Percentiles rank a stretch among this genome's conserved stretches.
These are phyloP conservation scores for Porites lobata DNA, from an alignment of 92 coral and sea anemone species.

Conservation along the genomic window DNA sequence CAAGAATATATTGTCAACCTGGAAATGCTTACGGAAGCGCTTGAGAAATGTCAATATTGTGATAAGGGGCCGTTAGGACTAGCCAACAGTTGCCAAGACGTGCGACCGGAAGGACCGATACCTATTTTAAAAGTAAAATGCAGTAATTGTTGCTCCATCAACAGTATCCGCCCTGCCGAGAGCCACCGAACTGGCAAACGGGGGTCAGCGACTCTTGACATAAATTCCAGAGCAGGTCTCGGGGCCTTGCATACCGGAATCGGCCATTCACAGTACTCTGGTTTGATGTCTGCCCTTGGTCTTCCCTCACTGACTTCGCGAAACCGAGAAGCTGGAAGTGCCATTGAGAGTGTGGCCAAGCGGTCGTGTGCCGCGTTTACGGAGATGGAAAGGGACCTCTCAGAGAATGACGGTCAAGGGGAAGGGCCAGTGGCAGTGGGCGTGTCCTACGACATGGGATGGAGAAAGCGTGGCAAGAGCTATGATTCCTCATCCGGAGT, in stretches of 20 bases:
- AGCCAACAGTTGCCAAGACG: conserved; percentile 3
- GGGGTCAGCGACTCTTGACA: conserved; percentile 16
- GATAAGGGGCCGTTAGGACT: conserved; percentile 21
- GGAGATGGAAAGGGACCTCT: conserved; percentile 14
- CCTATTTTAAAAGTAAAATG: conserved; percentile 11
- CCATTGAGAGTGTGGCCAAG: conserved; percentile 35
- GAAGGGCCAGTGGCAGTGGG: conserved; percentile 11
- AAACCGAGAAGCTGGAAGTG: conserved; percentile 33
- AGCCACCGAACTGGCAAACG: conserved; percentile 34
- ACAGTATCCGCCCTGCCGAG: conserved; percentile 9
- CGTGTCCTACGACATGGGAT: conserved; percentile 53
- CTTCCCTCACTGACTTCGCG: neutral
- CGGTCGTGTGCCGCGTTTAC: conserved; percentile 9
- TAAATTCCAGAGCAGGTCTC: conserved; percentile 43
- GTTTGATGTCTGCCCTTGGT: too few relatives aligned
- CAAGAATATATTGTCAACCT: conserved; percentile 4
- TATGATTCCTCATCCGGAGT: conserved; percentile 48
- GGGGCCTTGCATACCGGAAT: conserved; percentile 44
- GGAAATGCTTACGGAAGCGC: neutral
- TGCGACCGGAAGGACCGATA: conserved; percentile 2
- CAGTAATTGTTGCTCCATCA: neutral
- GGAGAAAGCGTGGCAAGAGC: conserved; percentile 38
- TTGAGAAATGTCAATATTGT: conserved; percentile 18
- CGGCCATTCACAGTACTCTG: conserved; percentile 37
- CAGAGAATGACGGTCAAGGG: neutral